phyloP scores from a whole-genome alignment of 2,113 vertebrate species.

The Brienomyrus brachyistius region DNA sequence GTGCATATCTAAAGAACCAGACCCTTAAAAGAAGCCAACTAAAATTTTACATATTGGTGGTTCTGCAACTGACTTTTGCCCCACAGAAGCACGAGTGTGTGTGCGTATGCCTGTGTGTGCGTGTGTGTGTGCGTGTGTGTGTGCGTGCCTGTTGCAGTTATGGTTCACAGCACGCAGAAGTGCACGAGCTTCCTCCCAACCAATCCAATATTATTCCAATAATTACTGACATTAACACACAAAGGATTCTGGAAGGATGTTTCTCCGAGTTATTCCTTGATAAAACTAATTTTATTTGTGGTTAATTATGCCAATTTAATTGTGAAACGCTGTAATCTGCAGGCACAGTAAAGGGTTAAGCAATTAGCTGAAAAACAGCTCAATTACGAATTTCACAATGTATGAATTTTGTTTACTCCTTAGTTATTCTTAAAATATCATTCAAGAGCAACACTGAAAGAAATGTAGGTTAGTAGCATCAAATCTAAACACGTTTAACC shows the following conservation, averaged over 20 bases:
- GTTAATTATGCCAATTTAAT: constrained; percentile 1
- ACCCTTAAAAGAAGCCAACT: constrained; percentile 22
- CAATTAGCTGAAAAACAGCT: background rate
- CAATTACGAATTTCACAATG: background rate
- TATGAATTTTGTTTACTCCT: background rate
- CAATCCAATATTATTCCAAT: background rate
- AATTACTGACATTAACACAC: background rate
- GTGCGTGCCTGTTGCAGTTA: background rate
- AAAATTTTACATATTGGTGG: background rate
- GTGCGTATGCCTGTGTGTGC: too few species aligned
- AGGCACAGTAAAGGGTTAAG: background rate
- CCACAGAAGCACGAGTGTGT: background rate
- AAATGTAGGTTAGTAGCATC: background rate
- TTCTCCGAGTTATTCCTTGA: background rate
- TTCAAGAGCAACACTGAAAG: background rate
- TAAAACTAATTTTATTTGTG: constrained; percentile 6
- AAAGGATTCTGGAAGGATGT: background rate
- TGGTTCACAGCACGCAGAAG: background rate
- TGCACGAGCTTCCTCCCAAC: background rate
- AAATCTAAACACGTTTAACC: background rate
- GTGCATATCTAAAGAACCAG: constrained; percentile 43
- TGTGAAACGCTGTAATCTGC: background rate
- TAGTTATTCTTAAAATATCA: background rate
- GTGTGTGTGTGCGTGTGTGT: too few species aligned
- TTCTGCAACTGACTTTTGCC: background rate